Evolutionary conservation across 2,888 invertebrate species (phyloP).

Genomic region (Lacanobia wlatinum): DNA sequence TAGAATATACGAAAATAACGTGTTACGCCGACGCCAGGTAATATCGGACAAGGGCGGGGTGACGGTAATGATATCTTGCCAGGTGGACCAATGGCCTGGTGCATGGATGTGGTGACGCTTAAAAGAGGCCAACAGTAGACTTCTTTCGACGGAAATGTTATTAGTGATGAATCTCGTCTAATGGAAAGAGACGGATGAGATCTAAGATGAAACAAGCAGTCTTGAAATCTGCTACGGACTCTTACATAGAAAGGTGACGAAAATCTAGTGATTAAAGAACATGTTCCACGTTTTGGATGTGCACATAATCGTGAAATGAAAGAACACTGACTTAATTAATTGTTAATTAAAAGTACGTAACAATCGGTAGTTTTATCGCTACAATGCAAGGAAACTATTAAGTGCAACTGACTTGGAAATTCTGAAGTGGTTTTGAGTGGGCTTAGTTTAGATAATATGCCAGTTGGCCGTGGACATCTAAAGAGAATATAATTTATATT

Average conservation of each 20-base stretch:
- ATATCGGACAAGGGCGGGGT: no score
- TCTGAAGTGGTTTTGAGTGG: conserved; percentile 9
- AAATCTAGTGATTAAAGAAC: background rate
- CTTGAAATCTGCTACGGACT: background rate
- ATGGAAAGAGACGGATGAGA: no score
- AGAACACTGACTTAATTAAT: conserved; percentile 10
- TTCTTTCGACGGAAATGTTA: background rate
- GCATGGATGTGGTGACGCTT: background rate
- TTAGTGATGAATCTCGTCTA: background rate
- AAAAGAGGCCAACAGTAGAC: background rate
- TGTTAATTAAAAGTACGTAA: conserved; percentile 25
- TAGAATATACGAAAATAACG: no score
- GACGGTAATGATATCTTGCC: background rate
- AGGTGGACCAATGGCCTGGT: background rate
- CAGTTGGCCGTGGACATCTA: background rate
- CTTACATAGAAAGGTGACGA: background rate
- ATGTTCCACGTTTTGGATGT: background rate
- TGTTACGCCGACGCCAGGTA: no score
- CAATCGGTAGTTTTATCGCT: conserved; percentile 34
- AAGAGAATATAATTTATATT: background rate
- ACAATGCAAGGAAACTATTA: conserved; percentile 14
- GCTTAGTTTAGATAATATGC: background rate
- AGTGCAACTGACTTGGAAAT: background rate
- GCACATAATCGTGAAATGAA: background rate
- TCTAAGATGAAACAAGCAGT: background rate